Percentiles rank a stretch among this genome's conserved stretches.
phyloP scores from a whole-genome alignment of 2,113 vertebrate genomes.

The Parus major region DNA sequence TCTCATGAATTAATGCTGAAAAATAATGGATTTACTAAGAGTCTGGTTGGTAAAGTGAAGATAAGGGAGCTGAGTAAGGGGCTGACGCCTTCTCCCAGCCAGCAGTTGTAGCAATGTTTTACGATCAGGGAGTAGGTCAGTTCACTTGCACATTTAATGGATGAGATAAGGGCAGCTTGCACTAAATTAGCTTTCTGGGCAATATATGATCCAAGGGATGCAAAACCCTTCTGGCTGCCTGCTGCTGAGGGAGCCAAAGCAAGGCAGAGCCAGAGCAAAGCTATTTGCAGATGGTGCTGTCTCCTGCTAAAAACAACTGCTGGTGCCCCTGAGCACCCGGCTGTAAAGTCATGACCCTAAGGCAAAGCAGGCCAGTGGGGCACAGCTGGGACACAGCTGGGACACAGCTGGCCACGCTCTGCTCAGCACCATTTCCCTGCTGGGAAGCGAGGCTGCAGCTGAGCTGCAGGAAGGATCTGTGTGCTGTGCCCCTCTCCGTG shows the following conservation, averaged over 20 bases:
- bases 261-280: background rate
- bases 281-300: background rate
- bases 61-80: conserved; percentile 19
- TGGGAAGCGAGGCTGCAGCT: background rate
- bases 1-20: conserved; percentile 25
- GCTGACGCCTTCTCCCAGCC: background rate
- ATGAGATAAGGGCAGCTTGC: conserved; percentile 22
- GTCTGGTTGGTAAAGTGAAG: conserved; percentile 22
- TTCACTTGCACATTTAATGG: conserved; percentile 24
- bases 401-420: background rate
- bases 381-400: background rate
- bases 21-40: conserved; percentile 25
- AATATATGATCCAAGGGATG: background rate
- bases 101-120: background rate
- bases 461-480: background rate
- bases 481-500: background rate
- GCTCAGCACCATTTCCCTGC: background rate
- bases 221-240: background rate
- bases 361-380: background rate
- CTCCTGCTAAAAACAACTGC: background rate
- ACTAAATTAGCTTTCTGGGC: conserved; percentile 23
- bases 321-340: background rate
- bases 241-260: background rate
- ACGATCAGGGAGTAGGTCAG: background rate
- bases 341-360: background rate